Evolutionary conservation across 2,797 vertebrate genomes (phyloP), one percentile per base, ranked within the genome.

Genomic region (Netta rufina): DNA sequence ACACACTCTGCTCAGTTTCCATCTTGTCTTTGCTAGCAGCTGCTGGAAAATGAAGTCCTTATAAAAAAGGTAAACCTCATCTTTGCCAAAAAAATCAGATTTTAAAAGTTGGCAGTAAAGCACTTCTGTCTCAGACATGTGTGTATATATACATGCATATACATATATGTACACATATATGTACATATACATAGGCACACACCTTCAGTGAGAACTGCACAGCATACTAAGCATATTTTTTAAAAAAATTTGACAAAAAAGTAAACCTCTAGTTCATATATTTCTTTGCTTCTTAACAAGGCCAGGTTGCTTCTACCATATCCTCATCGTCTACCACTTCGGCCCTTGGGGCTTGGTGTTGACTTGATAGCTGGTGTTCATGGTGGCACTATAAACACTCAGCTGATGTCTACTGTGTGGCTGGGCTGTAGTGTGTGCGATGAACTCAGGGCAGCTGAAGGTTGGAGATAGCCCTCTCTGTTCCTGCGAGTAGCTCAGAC

Each of bases 371-470:
- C 0, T 80, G 47, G 11, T 19, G 71, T 74, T 80, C 53, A 43
- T 0, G 0, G 28, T 16, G 54, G 32, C 36, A 49, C 32, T 69
- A 22, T 49, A 24, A 41, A 22, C 4, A 25, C 27, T 65, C 12
- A n/a, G 5, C 0, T 4, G 2, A 5, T 21, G 32, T 19, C 20
- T 18, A 14, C 11, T 45, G 33, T 13, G 38, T 33, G 33, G 33
- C 32, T 74, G 32, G 33, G 33, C 32, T 71, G 32, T n/a, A 64
- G 38, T 30, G 24, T 67, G 39, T 78, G 54, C 19, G 57, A 82
- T 45, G 10, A 81, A 54, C 30, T 43, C 9, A 25, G 25, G 41
- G 41, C 49, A 73, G 65, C 6, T 0, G 14, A 67, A 13, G 2
- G 8, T 17, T 73, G 54, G n/a, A 54, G 28, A 17, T 10, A 75